These are phyloP conservation scores for Chrosomus eos DNA, from an alignment of 2,797 vertebrate species.

Conservation along the genomic window DNA sequence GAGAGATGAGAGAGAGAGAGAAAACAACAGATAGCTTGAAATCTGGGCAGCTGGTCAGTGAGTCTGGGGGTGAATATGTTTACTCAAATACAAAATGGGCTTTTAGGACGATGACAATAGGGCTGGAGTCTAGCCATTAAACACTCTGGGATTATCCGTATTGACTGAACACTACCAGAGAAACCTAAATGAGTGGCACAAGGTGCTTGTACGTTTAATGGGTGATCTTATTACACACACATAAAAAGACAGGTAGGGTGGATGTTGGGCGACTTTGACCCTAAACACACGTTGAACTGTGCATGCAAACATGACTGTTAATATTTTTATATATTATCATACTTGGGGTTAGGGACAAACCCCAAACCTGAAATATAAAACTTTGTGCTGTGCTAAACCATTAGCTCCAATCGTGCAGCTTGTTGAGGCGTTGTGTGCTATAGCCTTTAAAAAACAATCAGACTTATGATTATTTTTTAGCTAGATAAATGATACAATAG, in stretches of 20 bases:
- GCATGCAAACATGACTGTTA: not conserved
- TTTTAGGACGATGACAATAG: slow-evolving; percentile 60
- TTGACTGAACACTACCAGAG: slow-evolving; percentile 48
- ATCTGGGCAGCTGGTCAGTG: slow-evolving; percentile 64
- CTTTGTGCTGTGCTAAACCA: not conserved
- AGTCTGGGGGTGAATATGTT: slow-evolving; percentile 57
- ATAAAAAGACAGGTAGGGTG: slow-evolving; percentile 2
- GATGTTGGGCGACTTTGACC: slow-evolving; percentile 5
- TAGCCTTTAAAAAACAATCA: not conserved
- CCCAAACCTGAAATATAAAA: not conserved
- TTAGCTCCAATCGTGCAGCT: not conserved
- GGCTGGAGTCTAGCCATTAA: slow-evolving; percentile 51
- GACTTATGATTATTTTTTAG: not conserved
- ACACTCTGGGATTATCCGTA: slow-evolving; percentile 57
- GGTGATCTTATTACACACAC: slow-evolving; percentile 54
- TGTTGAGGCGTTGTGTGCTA: not conserved
- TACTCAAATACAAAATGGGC: slow-evolving; percentile 58
- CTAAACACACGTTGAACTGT: not conserved
- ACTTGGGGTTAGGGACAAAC: not conserved
- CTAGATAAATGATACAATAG: not conserved
- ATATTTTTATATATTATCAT: not conserved
- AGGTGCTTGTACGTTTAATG: slow-evolving; percentile 40
- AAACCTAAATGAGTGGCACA: slow-evolving; percentile 53
- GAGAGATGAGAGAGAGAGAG: slow-evolving; percentile 42
- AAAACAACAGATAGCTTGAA: slow-evolving; percentile 61